Percentiles rank a stretch among this genome's conserved stretches.
These are phyloP conservation scores for Platyscapa corneri DNA, from an alignment of 1,140 invertebrate genomes.

Conservation along the genomic window DNA sequence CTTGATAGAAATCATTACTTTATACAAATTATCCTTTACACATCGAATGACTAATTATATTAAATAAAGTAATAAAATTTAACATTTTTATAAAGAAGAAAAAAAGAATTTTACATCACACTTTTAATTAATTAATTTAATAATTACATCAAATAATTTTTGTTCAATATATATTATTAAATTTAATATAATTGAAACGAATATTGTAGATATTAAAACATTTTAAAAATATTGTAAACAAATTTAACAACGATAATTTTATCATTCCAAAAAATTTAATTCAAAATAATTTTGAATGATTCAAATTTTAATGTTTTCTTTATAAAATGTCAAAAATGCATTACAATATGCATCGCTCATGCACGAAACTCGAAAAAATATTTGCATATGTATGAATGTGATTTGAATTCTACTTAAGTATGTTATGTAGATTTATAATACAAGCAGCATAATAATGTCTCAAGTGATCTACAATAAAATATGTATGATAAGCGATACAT, in stretches of 20 bases:
- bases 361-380: slow-evolving; percentile 47
- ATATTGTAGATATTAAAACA: background rate
- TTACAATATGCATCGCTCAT: slow-evolving; percentile 49
- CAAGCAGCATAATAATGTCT: slow-evolving; percentile 36
- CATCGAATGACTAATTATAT: slow-evolving; percentile 46
- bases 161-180: slow-evolving; percentile 21
- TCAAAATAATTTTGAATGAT: background rate
- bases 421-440: slow-evolving; percentile 49
- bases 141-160: slow-evolving; percentile 1
- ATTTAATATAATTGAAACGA: slow-evolving; percentile 18
- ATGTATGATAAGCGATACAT: slow-evolving; percentile 46
- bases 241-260: slow-evolving; percentile 1
- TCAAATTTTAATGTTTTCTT: background rate
- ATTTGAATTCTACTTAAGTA: slow-evolving; percentile 33
- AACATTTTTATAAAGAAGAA: slow-evolving; percentile 43
- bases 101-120: slow-evolving; percentile 11
- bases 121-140: background rate
- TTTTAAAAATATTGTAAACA: slow-evolving; percentile 3
- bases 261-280: background rate
- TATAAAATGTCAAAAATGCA: slow-evolving; percentile 10
- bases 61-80: slow-evolving; percentile 26
- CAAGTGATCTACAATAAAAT: slow-evolving; percentile 51
- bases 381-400: slow-evolving; percentile 46
- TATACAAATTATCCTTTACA: slow-evolving; percentile 48
- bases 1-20: slow-evolving; percentile 28